Base-by-base conservation (phyloP, 2,797 vertebrate species). In the Acestrorhynchus altus region DNA sequence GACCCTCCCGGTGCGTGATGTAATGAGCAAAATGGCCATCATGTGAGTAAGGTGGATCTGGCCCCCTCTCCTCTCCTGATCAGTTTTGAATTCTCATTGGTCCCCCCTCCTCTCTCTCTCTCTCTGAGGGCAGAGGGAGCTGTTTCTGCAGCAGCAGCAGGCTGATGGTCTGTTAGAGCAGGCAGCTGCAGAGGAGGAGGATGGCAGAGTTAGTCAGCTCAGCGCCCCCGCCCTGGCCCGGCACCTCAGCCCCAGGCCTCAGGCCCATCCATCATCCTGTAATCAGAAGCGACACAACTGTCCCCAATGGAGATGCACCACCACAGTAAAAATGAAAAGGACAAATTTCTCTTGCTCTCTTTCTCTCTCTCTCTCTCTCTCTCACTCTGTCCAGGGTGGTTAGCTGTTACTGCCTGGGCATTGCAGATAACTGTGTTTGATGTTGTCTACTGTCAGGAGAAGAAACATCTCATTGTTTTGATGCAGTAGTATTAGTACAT, bases 191-290 rank as follows among this genome's bases (percentile, higher is more conserved):
- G 65, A 28, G 57, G 77, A 88, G 93, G 95, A 97, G 94, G 95
- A 97, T 97, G 96, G 96, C 94, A 95, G 93, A 92, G 93, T 91
- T 92, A 97, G 96, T 96, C 96, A 96, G 90, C 92, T 93, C 90
- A 93, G 87, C 93, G 90, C 90, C 94, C 92, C 92, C 89, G 87
- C 87, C 91, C 86, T 81, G 90, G 88, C 92, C 82, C 89, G 70
- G n/a, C 83, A 83, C 86, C 87, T n/a, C 74, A 74, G 49, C 64
- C 78, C 74, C 84, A 6, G 71, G 88, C 84, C 83, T 18, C 66
- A 46, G 56, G 31, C 70, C 40, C 4, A 9, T 51, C 20, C 65
- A 18, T 18, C 57, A 60, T 11, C 56, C 51, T 72, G 44, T 35
- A n/a, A 76, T 63, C 20, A 16, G 28, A 56, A 73, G 40, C 15